Percentiles rank a stretch among this genome's conserved stretches.
Conservation (phyloP, 2,113 vertebrate genomes). For the Edolisoma coerulescens region DNA sequence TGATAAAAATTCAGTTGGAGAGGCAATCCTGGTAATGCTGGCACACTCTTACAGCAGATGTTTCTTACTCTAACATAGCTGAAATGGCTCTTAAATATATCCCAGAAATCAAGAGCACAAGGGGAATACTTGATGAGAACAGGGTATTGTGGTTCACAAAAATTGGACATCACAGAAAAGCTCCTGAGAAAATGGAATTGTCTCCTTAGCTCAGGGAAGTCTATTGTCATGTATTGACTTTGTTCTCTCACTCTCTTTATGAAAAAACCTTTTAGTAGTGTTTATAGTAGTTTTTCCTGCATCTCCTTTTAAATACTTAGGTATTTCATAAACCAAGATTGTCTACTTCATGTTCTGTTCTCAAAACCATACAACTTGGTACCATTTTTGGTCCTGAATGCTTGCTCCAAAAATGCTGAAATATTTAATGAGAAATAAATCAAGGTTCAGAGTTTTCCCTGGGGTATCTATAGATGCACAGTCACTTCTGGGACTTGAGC, state of each 20-base stretch:
- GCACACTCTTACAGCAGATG: slow-evolving; percentile 2
- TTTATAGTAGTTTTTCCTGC: neutral
- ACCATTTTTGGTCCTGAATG: neutral
- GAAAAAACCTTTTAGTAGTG: neutral
- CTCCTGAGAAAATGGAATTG: neutral
- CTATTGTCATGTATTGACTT: neutral
- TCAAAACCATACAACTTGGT: neutral
- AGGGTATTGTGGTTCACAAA: neutral
- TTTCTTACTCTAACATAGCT: neutral
- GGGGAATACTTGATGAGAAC: neutral
- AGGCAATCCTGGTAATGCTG: neutral
- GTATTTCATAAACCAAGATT: neutral
- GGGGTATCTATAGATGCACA: neutral
- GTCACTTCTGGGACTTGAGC: neutral
- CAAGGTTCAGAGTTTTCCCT: neutral
- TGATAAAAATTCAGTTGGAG: neutral
- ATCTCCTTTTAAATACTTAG: neutral
- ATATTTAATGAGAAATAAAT: neutral
- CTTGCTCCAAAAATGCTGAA: neutral
- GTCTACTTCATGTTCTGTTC: neutral
- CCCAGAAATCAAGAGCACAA: neutral
- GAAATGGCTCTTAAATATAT: neutral
- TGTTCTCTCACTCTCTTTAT: neutral
- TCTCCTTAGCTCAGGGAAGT: neutral
- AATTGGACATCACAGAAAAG: neutral